Conservation (phyloP, 2,888 invertebrate species). For the Laspeyria flexula region DNA sequence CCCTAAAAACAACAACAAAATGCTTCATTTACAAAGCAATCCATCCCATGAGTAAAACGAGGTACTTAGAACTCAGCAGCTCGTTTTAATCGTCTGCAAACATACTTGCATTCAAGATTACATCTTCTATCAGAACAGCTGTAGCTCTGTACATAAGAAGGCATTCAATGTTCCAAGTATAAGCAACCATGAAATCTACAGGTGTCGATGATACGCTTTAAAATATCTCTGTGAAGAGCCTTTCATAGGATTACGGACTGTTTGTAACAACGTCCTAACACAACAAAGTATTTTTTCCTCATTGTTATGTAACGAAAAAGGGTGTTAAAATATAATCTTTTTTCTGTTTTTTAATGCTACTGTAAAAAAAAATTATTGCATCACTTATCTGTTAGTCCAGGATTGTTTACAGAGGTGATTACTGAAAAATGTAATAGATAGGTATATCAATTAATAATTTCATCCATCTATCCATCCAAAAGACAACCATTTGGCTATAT, state of each 20-base stretch:
- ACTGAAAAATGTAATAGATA: too few relatives aligned
- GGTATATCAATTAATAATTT: too few relatives aligned
- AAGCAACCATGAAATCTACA: conserved; percentile 14
- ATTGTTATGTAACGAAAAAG: conserved; percentile 5
- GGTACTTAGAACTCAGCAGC: too few relatives aligned
- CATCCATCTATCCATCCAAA: too few relatives aligned
- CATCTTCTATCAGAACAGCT: background rate
- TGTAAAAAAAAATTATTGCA: too few relatives aligned
- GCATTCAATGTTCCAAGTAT: background rate
- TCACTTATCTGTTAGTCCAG: too few relatives aligned
- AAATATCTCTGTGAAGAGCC: conserved; percentile 1
- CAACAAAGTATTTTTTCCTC: conserved; percentile 10
- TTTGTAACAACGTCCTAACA: conserved; percentile 12
- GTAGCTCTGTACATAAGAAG: background rate
- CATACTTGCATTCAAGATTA: background rate
- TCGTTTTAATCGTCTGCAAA: background rate
- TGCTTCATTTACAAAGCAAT: too few relatives aligned
- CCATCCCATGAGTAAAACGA: too few relatives aligned
- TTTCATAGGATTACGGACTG: conserved; percentile 13
- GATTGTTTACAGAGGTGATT: too few relatives aligned
- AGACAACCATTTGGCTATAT: too few relatives aligned
- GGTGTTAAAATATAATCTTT: conserved; percentile 3
- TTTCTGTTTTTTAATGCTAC: background rate
- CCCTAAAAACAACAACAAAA: too few relatives aligned
- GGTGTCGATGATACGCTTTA: conserved; percentile 12